phyloP scores from a whole-genome alignment of 2,797 vertebrate genomes.

The Remorina albescens region DNA sequence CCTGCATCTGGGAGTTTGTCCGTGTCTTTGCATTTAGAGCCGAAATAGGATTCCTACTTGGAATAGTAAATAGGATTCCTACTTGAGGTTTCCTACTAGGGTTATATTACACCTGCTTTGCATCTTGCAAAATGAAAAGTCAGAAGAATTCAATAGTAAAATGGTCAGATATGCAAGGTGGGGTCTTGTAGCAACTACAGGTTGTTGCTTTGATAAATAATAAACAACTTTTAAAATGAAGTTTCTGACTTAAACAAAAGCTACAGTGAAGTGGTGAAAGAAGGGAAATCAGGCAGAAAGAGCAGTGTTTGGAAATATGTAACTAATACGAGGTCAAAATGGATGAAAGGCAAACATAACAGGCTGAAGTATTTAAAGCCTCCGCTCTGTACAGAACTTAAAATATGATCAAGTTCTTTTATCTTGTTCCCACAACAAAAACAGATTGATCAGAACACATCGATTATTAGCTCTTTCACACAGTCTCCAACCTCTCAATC shows the following conservation, averaged over 20 bases:
- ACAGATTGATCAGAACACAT: not conserved
- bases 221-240: conserved; percentile 3
- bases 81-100: conserved; percentile 4
- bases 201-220: conserved; percentile 19
- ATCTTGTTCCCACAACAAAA: not conserved
- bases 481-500: not conserved
- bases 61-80: too few relatives aligned
- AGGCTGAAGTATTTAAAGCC: conserved; percentile 17
- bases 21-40: conserved; percentile 21
- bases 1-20: not conserved
- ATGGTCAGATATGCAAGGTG: conserved; percentile 40
- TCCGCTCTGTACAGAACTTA: not conserved
- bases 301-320: conserved; percentile 14
- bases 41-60: too few relatives aligned
- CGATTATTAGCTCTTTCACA: conserved; percentile 1
- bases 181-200: not conserved
- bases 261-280: not conserved
- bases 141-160: conserved; percentile 24
- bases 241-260: conserved; percentile 11
- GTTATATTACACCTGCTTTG: conserved; percentile 18
- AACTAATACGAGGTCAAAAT: conserved; percentile 20
- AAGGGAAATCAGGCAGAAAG: conserved; percentile 17
- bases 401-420: conserved; percentile 3
- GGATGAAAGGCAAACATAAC: conserved; percentile 10
- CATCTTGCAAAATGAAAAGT: conserved; percentile 27